These are phyloP conservation scores for Falcaria lacertinaria DNA, from an alignment of 2,888 invertebrate genomes.

Conservation along the genomic window DNA sequence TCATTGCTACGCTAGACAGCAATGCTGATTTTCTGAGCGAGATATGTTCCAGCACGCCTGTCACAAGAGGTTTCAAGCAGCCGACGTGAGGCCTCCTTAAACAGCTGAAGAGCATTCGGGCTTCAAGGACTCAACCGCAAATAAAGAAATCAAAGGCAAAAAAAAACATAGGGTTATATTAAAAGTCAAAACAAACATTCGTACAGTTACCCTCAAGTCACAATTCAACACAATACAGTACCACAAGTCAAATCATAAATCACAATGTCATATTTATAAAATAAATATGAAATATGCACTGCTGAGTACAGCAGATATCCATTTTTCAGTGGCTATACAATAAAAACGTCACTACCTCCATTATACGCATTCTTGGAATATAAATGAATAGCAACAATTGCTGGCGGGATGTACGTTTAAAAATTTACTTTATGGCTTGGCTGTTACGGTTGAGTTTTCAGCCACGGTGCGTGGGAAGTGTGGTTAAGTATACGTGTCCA, in stretches of 20 bases:
- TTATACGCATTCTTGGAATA: slow-evolving; percentile 20
- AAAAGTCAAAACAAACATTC: no score
- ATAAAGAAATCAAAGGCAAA: no score
- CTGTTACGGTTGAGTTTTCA: background rate
- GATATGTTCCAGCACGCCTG: no score
- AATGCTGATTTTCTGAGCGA: no score
- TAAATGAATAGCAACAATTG: slow-evolving; percentile 6
- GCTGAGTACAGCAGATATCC: slow-evolving; percentile 11
- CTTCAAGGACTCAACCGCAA: no score
- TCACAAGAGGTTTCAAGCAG: no score
- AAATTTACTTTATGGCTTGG: background rate
- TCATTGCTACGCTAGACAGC: no score
- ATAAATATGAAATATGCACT: slow-evolving; percentile 9
- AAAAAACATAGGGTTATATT: no score
- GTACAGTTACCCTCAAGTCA: background rate
- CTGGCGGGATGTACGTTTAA: background rate
- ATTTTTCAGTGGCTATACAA: slow-evolving; percentile 21
- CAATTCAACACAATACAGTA: background rate
- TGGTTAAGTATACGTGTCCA: background rate
- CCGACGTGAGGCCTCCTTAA: no score
- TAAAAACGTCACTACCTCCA: slow-evolving; percentile 24
- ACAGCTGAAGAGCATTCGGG: no score
- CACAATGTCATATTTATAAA: slow-evolving; percentile 11
- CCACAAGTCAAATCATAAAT: background rate
- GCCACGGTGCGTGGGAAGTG: background rate